phyloP scores from a whole-genome alignment of 1,140 invertebrate genomes.

The Polypedilum vanderplanki region DNA sequence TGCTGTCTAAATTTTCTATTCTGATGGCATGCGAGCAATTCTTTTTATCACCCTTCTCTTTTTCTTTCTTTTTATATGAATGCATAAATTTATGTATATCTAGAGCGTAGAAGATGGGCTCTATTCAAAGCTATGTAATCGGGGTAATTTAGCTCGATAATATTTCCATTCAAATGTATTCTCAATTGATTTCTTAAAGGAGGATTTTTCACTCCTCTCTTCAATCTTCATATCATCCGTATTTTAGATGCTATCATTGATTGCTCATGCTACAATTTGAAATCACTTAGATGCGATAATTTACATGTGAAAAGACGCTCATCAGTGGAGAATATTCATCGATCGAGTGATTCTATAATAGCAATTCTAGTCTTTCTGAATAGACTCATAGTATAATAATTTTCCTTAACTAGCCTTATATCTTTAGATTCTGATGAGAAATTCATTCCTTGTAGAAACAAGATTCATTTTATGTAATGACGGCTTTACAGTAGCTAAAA shows the following conservation, averaged over 20 bases:
- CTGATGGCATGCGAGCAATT: conserved; percentile 2
- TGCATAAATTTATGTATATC: not conserved
- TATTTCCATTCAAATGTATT: conserved; percentile 19
- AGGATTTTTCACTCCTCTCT: not conserved
- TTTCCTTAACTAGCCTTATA: too few species aligned
- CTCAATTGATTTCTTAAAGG: not conserved
- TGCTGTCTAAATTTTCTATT: not conserved
- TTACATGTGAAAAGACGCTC: conserved; percentile 17
- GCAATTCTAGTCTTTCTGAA: not conserved
- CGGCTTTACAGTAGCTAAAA: too few species aligned
- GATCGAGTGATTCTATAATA: not conserved
- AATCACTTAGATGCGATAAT: conserved; percentile 11
- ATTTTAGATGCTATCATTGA: not conserved
- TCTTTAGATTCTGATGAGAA: too few species aligned
- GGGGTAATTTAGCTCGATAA: conserved; percentile 15
- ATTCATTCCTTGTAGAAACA: too few species aligned
- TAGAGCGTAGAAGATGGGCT: not conserved
- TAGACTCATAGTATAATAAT: not conserved
- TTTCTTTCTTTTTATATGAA: not conserved
- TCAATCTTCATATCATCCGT: not conserved
- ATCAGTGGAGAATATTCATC: not conserved
- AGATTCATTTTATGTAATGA: too few species aligned
- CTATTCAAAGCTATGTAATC: conserved; percentile 1
- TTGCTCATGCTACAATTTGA: conserved; percentile 5
- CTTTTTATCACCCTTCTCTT: not conserved